phyloP scores from a whole-genome alignment of 1,140 invertebrate genomes.

The Patella vulgata region DNA sequence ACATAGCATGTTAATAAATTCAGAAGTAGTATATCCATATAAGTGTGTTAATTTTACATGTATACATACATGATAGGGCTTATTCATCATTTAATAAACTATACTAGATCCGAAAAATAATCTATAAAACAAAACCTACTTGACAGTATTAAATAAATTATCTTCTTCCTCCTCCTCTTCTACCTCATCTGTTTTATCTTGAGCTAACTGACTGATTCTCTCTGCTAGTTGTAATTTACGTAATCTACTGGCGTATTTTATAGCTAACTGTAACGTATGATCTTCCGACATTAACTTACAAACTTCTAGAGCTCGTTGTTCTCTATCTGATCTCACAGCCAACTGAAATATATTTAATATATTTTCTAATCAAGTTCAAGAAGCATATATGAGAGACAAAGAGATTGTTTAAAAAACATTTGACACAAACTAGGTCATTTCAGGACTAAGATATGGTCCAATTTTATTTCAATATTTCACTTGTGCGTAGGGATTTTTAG shows the following conservation, averaged over 20 bases:
- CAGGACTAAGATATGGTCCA: too few species aligned
- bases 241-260: conserved; percentile 85
- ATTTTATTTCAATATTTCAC: too few species aligned
- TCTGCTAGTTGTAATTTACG: conserved; percentile 82
- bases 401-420: background rate
- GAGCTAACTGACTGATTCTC: conserved; percentile 64
- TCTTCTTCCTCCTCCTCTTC: conserved; percentile 46
- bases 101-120: too few species aligned
- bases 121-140: too few species aligned
- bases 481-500: too few species aligned
- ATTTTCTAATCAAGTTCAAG: background rate
- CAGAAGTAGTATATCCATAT: too few species aligned
- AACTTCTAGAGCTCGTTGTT: conserved; percentile 86
- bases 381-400: too few species aligned
- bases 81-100: too few species aligned
- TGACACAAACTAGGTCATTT: too few species aligned
- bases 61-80: too few species aligned
- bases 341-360: conserved; percentile 71
- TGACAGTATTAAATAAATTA: background rate
- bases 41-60: too few species aligned
- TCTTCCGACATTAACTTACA: conserved; percentile 83
- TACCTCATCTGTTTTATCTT: conserved; percentile 51
- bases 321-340: conserved; percentile 83
- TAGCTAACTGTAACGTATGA: conserved; percentile 82
- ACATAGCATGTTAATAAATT: too few species aligned